Base-by-base conservation (phyloP, 2,888 invertebrate genomes). In the Aquatica leii region DNA sequence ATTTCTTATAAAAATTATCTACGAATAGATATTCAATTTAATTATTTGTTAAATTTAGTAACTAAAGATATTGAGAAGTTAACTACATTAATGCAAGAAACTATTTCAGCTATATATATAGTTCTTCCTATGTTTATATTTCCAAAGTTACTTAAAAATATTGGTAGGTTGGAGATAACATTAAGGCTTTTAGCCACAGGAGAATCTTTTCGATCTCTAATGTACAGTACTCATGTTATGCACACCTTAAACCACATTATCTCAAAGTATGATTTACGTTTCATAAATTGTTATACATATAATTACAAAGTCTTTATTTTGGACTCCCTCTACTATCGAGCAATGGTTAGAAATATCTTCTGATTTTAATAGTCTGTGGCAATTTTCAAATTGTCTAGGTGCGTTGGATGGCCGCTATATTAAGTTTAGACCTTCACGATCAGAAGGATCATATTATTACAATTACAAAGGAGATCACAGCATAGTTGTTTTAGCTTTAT, bases 381-480 rank as follows among this genome's bases (percentile, higher is more conserved):
- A 15, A 14, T 37, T 37, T 12, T 11, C 37, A 37, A 37, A 37
- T 37, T 37, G 24, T 24, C 24, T 24, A 24, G 24, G 24, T 24
- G 24, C 24, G 2, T 24, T 24, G 6, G 24, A 24, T 37, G 37
- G 14, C 4, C 37, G 37, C 4, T 11, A 69, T 43, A 66, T 68
- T 17, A 66, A 34, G 40, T 64, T 68, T 55, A 58, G 59, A 62
- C 46, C 65, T 61, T 60, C 65, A 61, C 50, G 54, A 14, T 57
- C 59, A 17, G 52, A 48, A 9, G 65, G 68, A 8, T 67, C 65
- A 8, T 62, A 54, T 43, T 69, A 62, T 48, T 70, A 62, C 14
- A 78, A 78, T 50, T 77, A 77, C 55, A 78, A 78, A 66, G 62
- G 63, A 20, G 61, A 48, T 46, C 48, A 57, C 17, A 62, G 57